Base-by-base conservation (phyloP, 2,797 vertebrate genomes). In the Rhabdomys pumilio region DNA sequence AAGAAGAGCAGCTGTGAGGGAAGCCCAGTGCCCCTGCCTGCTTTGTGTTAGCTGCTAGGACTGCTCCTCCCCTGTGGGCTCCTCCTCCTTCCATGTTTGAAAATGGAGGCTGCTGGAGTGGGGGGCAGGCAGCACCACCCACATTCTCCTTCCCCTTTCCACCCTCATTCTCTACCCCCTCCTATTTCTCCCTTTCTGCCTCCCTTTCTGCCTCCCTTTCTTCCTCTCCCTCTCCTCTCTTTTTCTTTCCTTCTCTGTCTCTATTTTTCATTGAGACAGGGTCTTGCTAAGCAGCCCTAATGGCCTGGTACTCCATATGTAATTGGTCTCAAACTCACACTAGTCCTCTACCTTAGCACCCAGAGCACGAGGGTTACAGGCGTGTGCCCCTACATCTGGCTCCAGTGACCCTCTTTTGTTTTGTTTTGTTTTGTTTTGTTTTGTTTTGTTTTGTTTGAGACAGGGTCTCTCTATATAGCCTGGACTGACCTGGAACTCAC, bases 1-100 rank as follows among this genome's bases (percentile, higher is more conserved):
- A 26, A 2, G 97, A 97, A 38, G 95, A 95, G 20, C 92, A 81
- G 92, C 93, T 96, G 92, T 97, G 90, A 98, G 85, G 20, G 59
- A 63, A 44, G 15, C 9, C 50, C 0, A 1, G 3, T 50, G 14
- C 26, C 38, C 44, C 38, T 20, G 20, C 19, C 67, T 20, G 73
- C 24, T 47, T 26, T 2, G 20, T 10, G 55, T 22, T 31, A 34
- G 72, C 57, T 19, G 41, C 73, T n/a, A 63, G 13, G 57, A 31
- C 6, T 20, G 20, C 57, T n/a, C 41, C 19, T 57, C 67, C 22
- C 3, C 7, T 41, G 34, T 14, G 24, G 50, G 26, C 15, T 4
- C 50, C 11, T 50, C 57, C 57, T 61, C 26, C 53, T 69, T n/a
- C 89, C 63, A 2, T 14, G 4, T 29, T 41, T 47, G 41, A 65